These are phyloP conservation scores for Tribolium freemani DNA, from an alignment of 2,888 invertebrate genomes.

Conservation along the genomic window DNA sequence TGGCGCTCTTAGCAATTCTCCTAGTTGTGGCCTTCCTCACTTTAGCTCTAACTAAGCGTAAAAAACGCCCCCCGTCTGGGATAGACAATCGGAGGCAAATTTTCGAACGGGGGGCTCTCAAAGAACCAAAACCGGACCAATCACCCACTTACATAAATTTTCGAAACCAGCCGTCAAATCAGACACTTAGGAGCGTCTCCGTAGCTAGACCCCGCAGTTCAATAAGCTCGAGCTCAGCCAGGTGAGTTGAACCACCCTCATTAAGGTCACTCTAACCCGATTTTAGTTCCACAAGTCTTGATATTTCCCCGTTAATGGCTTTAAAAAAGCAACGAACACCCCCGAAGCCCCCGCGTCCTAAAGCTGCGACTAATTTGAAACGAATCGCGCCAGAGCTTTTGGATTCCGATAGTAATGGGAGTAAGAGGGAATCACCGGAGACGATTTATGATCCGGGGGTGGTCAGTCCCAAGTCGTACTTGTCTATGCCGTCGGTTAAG, in stretches of 20 bases:
- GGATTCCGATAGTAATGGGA: conserved; percentile 62
- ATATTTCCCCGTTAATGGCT: conserved; percentile 65
- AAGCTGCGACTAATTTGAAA: conserved; percentile 59
- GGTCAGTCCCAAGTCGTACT: conserved; percentile 79
- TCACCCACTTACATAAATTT: conserved; percentile 66
- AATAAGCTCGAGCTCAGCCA: conserved; percentile 56
- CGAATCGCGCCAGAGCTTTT: conserved; percentile 56
- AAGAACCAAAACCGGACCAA: conserved; percentile 53
- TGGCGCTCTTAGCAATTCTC: conserved; percentile 73
- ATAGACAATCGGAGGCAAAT: conserved; percentile 62
- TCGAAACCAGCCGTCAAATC: conserved; percentile 57
- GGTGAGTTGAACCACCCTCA: conserved; percentile 45
- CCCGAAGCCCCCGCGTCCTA: conserved; percentile 58
- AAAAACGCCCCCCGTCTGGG: conserved; percentile 61
- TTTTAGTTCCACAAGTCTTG: conserved; percentile 62
- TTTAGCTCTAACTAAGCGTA: conserved; percentile 69
- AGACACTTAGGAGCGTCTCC: conserved; percentile 54
- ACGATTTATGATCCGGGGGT: conserved; percentile 62
- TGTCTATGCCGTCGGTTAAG: conserved; percentile 89
- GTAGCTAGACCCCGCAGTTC: conserved; percentile 59
- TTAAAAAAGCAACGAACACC: conserved; percentile 59
- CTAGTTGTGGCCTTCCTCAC: conserved; percentile 71
- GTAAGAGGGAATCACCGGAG: conserved; percentile 60
- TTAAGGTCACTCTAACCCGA: conserved; percentile 34
- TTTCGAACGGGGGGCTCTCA: conserved; percentile 58